Base-by-base conservation (phyloP, 2,888 invertebrate genomes). In the Poecilobothrus nobilitatus region DNA sequence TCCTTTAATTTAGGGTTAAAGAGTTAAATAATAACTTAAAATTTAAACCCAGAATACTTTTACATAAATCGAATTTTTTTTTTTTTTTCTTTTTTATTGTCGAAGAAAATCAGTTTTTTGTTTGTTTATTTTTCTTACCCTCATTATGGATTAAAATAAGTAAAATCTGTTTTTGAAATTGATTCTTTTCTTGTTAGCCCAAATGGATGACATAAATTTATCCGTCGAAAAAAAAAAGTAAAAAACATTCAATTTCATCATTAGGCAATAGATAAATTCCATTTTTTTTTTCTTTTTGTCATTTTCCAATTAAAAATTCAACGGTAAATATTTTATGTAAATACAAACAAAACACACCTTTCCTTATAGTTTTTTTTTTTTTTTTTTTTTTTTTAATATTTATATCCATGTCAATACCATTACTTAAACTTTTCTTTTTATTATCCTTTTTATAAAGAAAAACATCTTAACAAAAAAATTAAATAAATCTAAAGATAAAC, bases 251-350 rank as follows among this genome's bases (percentile, higher is more conserved):
- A 53, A 53, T 18, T 15, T 6, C 18, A 53, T 53, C 53, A 18
- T 53, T 53, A 18, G 9, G 7, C 37, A 12, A 37, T 37, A 12
- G 37, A 10, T 53, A 6, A 15, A 53, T 18, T 18, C 6, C 1
- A 53, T 15, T 53, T 18, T 41, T 41, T 41, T 12, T 53, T 53
- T 53, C 15, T 53, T 53, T 12, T 18, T 53, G 9, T n/a, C 53
- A 53, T 53, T 53, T 53, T 53, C 53, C 53, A 53, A 53, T 53
- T 53, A 53, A 53, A 53, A 53, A 53, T 53, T 53, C 53, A 12
- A 53, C 53, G 53, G 27, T 15, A 53, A 53, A 53, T 53, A 2
- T 53, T 53, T 53, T 53, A 53, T n/a, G 18, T 18, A 53, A 53
- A 53, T n/a, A 53, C 53, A 53, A 53, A 53, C n/a, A 53, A 53